A percentile compares a stretch with the other conserved stretches of the same genome.
Conservation (phyloP, 2,888 invertebrate species). For the Acleris sparsana region DNA sequence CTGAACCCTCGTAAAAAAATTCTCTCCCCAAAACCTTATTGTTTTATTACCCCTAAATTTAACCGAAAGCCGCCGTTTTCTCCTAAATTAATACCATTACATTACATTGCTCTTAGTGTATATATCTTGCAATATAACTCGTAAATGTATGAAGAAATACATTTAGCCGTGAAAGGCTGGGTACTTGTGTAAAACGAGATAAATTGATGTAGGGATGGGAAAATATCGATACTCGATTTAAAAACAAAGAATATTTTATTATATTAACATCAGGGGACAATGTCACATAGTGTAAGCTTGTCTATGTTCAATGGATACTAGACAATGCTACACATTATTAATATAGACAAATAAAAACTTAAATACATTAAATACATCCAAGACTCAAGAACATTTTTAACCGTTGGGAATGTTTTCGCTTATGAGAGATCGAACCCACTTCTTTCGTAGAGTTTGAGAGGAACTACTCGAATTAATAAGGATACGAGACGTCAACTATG, state of each 20-base stretch:
- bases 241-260: background rate
- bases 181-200: conserved; percentile 49
- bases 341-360: no score
- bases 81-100: conserved; percentile 46
- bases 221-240: conserved; percentile 30
- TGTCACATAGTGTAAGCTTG: no score
- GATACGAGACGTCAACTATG: no score
- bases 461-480: no score
- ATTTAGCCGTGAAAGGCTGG: conserved; percentile 22
- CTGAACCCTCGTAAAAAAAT: background rate
- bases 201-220: conserved; percentile 53
- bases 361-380: no score
- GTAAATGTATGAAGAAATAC: conserved; percentile 48
- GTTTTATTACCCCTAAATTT: conserved; percentile 32
- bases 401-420: no score
- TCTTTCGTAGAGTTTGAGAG: no score
- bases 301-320: no score
- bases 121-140: conserved; percentile 50
- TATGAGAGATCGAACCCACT: no score
- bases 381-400: no score
- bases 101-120: conserved; percentile 57
- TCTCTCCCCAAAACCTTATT: conserved; percentile 8
- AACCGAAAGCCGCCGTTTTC: conserved; percentile 29
- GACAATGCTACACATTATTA: no score
- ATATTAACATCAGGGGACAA: no score